A percentile compares a stretch with the other conserved stretches of the same genome.
Evolutionary conservation across 2,113 vertebrate species (phyloP).

Genomic region (Campylorhamphus procurvoides): DNA sequence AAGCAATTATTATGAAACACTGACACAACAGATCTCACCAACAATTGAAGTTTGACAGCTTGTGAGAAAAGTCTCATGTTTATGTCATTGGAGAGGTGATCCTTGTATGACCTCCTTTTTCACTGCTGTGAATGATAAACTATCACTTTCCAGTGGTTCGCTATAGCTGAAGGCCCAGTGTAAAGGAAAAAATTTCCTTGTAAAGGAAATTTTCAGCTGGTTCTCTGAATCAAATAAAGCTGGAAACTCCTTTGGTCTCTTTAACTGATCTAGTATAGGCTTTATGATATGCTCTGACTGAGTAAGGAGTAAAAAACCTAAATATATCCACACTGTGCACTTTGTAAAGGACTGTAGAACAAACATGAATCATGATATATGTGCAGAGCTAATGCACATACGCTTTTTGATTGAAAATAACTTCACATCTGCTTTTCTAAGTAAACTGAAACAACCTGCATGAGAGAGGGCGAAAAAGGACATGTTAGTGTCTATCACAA

Average conservation of each 20-base stretch:
- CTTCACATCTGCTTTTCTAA: neutral
- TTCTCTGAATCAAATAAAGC: conserved; percentile 43
- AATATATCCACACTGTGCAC: neutral
- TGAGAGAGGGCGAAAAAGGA: neutral
- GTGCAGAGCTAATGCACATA: neutral
- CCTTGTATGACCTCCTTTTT: conserved; percentile 62
- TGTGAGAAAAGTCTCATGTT: conserved; percentile 66
- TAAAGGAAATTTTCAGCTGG: conserved; percentile 35
- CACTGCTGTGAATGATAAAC: conserved; percentile 58
- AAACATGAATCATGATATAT: neutral
- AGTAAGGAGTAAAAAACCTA: neutral
- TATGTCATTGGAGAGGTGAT: conserved; percentile 65
- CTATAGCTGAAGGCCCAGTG: conserved; percentile 32
- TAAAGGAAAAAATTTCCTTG: neutral
- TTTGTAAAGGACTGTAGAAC: neutral
- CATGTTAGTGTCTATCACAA: neutral
- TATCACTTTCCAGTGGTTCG: neutral
- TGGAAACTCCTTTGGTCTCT: conserved; percentile 13
- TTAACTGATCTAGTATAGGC: neutral
- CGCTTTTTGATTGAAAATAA: neutral
- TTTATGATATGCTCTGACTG: neutral
- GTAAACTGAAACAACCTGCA: neutral
- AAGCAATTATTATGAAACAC: conserved; percentile 71
- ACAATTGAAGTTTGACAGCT: conserved; percentile 68
- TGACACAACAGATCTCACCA: conserved; percentile 69